These are phyloP conservation scores for Anastatus disparis DNA, from an alignment of 1,140 invertebrate genomes.

Conservation along the genomic window DNA sequence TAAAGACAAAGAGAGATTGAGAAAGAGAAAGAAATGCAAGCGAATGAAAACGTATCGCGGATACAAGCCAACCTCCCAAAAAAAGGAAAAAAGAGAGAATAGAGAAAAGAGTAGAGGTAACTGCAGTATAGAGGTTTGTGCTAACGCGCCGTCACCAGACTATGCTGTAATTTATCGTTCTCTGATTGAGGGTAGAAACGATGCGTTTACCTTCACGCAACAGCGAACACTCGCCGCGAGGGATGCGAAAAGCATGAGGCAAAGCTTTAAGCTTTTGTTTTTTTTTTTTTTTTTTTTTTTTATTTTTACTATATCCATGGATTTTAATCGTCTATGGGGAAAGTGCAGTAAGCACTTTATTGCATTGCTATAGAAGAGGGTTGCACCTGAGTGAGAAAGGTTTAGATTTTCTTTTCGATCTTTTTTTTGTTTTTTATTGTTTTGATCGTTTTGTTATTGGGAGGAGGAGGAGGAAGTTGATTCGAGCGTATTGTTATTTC, in stretches of 20 bases:
- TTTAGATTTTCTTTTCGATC: not conserved
- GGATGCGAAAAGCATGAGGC: too few species aligned
- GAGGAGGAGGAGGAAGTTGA: not conserved
- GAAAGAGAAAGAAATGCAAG: not conserved
- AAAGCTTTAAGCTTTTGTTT: too few species aligned
- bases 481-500: constrained; percentile 14
- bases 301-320: not conserved
- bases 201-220: constrained; percentile 31
- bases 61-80: too few species aligned
- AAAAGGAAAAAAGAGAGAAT: not conserved
- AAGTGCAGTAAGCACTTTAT: too few species aligned
- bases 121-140: not conserved
- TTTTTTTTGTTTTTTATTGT: not conserved
- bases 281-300: not conserved
- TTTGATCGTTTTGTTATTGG: not conserved
- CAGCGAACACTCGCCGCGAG: not conserved
- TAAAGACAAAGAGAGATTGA: constrained; percentile 11
- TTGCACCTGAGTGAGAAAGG: too few species aligned
- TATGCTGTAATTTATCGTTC: constrained; percentile 31
- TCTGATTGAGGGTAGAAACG: constrained; percentile 27
- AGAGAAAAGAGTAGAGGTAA: not conserved
- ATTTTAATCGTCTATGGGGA: constrained; percentile 2
- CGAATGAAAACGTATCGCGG: constrained; percentile 4
- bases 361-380: too few species aligned
- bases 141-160: constrained; percentile 16